Evolutionary conservation across 2,888 invertebrate species (phyloP).

Genomic region (Bimastos eiseni): DNA sequence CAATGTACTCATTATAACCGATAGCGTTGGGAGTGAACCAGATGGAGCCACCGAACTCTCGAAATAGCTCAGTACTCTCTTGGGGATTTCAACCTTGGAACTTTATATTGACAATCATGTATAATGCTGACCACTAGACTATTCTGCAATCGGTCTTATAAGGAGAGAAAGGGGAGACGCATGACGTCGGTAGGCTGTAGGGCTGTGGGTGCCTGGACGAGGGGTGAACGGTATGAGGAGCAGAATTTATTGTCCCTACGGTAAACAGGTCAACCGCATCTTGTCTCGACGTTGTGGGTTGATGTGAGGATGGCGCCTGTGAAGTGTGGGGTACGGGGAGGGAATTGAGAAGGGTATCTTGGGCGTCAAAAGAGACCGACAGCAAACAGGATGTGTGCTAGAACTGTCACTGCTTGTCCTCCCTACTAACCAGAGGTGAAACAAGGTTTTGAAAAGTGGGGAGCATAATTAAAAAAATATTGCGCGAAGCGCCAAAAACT

Average conservation of each 20-base stretch:
- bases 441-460: no score
- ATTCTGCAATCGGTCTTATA: neutral
- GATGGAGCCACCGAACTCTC: neutral
- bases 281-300: neutral
- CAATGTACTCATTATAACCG: neutral
- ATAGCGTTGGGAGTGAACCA: neutral
- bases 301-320: neutral
- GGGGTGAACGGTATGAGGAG: neutral
- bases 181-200: neutral
- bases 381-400: neutral
- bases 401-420: neutral
- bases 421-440: no score
- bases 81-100: neutral
- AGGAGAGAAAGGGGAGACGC: neutral
- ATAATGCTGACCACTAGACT: neutral
- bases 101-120: neutral
- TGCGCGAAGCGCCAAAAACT: no score
- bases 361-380: neutral
- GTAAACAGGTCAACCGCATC: neutral
- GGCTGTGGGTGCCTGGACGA: neutral
- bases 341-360: neutral
- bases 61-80: neutral
- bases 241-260: neutral
- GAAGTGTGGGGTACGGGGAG: neutral
- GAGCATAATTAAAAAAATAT: no score